Evolutionary conservation across 2,797 vertebrate genomes (phyloP).

Genomic region (Sebastes vulpes): DNA sequence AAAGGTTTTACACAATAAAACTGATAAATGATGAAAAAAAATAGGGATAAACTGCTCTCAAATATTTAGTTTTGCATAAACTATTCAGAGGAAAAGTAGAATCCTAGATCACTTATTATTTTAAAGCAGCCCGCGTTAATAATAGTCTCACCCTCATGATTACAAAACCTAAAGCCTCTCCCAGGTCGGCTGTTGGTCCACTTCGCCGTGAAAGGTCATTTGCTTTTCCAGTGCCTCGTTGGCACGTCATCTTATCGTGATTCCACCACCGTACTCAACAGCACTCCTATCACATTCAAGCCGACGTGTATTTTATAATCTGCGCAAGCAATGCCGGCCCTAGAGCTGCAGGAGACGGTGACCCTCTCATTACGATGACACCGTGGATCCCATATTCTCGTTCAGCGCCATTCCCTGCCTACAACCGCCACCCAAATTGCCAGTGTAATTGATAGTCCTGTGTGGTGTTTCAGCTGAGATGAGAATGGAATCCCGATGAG

Average conservation of each 20-base stretch:
- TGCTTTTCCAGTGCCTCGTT: not conserved
- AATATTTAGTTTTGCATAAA: constrained; percentile 25
- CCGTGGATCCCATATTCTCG: constrained; percentile 48
- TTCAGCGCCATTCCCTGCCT: constrained; percentile 37
- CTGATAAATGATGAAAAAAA: not conserved
- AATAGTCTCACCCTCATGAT: not conserved
- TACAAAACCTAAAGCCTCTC: not conserved
- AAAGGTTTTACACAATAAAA: not conserved
- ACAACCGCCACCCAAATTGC: constrained; percentile 70
- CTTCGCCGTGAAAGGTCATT: constrained; percentile 31
- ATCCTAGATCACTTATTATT: constrained; percentile 4
- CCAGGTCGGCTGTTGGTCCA: not conserved
- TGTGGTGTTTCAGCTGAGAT: constrained; percentile 70
- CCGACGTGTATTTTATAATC: constrained; percentile 45
- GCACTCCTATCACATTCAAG: constrained; percentile 28
- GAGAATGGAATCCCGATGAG: constrained; percentile 80
- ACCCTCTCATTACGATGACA: constrained; percentile 68
- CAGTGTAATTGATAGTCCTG: constrained; percentile 81
- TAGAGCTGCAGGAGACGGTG: constrained; percentile 38
- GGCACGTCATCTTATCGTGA: constrained; percentile 5
- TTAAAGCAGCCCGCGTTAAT: not conserved
- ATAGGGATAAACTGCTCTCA: not conserved
- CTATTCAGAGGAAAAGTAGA: constrained; percentile 10
- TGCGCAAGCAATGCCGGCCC: constrained; percentile 14
- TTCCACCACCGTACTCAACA: constrained; percentile 13